Evolutionary conservation across 2,113 vertebrate species (phyloP), one percentile per base, ranked within the genome.

Genomic region (Heterotis niloticus): DNA sequence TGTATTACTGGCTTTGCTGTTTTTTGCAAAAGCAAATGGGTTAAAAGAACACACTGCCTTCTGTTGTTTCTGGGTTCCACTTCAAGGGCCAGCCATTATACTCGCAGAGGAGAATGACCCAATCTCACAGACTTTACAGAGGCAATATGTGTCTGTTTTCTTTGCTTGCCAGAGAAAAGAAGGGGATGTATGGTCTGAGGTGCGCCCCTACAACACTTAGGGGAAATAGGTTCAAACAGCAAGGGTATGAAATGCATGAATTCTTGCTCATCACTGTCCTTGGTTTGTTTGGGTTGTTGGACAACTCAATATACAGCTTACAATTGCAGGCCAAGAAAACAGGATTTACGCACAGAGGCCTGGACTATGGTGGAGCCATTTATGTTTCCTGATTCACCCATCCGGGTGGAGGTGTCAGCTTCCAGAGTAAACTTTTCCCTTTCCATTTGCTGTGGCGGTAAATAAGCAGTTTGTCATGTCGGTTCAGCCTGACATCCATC

Each of bases 361-460:
- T 64, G 78, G 12, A 44, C 82, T 89, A 88, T 79, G 34, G 59
- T 44, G 1, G 26, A 56, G 78, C 65, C 78, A 81, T 83, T 85
- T 74, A 23, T 29, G 68, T 85, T 84, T 82, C 83, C 54, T n/a
- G 13, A 52, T 80, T 73, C 82, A 78, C 64, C 62, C 78, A 72
- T 83, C 64, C 82, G 78, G 76, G 74, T 54, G 14, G 70, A 81
- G 79, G 84, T 83, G 81, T 84, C 80, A 10, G 76, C 70, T 85
- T 80, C 72, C 82, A 66, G 78, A 81, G 77, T 80, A 54, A 81
- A 83, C 65, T 80, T 83, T 81, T 77, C 74, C 10, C 80, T 80
- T 84, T 81, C 84, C 84, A 78, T 87, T 79, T 72, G 80, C 59
- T 78, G 86, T 72, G 68, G 84, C 75, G 24, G 74, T 80, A 79